Percentiles rank a stretch among this genome's conserved stretches.
Evolutionary conservation across 2,113 vertebrate species (phyloP).

Genomic region (Perognathus longimembris): DNA sequence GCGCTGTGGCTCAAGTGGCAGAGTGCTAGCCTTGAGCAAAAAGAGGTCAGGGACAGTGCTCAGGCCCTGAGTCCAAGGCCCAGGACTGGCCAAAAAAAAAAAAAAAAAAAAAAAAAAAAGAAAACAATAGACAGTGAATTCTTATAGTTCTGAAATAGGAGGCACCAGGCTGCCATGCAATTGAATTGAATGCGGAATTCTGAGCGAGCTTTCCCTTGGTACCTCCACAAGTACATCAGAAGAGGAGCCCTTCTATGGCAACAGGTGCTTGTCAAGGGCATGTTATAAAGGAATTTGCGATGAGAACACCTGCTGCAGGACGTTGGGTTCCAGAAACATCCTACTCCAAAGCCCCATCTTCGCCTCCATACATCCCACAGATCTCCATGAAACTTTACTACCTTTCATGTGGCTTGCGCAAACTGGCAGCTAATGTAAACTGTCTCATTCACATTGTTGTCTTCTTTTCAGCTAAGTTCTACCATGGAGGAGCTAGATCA

Average conservation of each 20-base stretch:
- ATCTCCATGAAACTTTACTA: neutral
- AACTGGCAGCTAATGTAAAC: neutral
- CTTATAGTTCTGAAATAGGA: slow-evolving; percentile 17
- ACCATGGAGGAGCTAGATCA: neutral
- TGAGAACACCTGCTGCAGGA: neutral
- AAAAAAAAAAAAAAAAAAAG: no score
- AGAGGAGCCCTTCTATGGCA: neutral
- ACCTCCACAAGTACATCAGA: neutral
- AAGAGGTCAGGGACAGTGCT: no score
- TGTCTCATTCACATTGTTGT: slow-evolving; percentile 6
- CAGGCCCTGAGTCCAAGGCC: no score
- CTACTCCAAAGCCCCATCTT: slow-evolving; percentile 2
- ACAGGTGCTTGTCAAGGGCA: neutral
- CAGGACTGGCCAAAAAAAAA: no score
- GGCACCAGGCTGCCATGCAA: neutral
- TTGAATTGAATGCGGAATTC: slow-evolving; percentile 13
- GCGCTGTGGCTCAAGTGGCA: no score
- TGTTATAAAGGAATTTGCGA: neutral
- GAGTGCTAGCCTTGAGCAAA: no score
- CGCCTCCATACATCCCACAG: neutral
- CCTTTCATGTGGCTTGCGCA: neutral
- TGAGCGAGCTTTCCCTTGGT: neutral
- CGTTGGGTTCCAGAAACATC: neutral
- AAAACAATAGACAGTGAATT: neutral
- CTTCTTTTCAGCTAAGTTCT: slow-evolving; percentile 12